A percentile compares a stretch with the other conserved stretches of the same genome.
Evolutionary conservation across 2,113 vertebrate species (phyloP).

Genomic region (Amblyopsis rosae): DNA sequence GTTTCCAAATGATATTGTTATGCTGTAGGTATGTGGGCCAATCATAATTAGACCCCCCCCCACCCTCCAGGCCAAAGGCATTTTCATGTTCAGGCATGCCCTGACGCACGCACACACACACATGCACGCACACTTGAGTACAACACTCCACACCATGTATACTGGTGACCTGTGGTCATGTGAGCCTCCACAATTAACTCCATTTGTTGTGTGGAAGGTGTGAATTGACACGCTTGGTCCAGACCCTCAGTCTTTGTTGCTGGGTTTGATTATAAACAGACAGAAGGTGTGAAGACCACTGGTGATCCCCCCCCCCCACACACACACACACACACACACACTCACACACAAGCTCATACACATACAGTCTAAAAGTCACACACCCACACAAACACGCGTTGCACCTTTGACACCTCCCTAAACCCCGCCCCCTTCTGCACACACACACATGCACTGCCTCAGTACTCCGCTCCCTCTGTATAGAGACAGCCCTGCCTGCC

Average conservation of each 20-base stretch:
- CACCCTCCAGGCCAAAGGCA: background rate
- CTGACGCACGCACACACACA: background rate
- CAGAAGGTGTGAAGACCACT: constrained; percentile 63
- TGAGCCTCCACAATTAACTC: constrained; percentile 50
- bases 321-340: constrained; percentile 12
- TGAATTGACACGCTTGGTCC: constrained; percentile 67
- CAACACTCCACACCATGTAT: constrained; percentile 51
- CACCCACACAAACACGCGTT: background rate
- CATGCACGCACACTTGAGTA: constrained; percentile 38
- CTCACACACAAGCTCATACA: constrained; percentile 23
- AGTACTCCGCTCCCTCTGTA: constrained; percentile 22
- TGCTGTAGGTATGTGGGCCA: constrained; percentile 8
- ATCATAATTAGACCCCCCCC: constrained; percentile 41
- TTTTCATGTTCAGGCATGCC: constrained; percentile 67
- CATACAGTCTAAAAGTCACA: constrained; percentile 16
- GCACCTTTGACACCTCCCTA: constrained; percentile 28
- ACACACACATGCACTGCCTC: constrained; percentile 8
- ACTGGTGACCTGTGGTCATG: constrained; percentile 38
- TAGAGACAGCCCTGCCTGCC: constrained; percentile 46
- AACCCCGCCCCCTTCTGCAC: constrained; percentile 17
- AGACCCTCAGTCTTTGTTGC: constrained; percentile 58
- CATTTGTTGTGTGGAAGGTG: constrained; percentile 77
- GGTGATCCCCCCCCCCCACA: background rate
- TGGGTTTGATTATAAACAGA: constrained; percentile 65
- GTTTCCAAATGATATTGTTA: constrained; percentile 33